These are phyloP conservation scores for Colossoma macropomum DNA, from an alignment of 2,113 vertebrate genomes.

Conservation along the genomic window DNA sequence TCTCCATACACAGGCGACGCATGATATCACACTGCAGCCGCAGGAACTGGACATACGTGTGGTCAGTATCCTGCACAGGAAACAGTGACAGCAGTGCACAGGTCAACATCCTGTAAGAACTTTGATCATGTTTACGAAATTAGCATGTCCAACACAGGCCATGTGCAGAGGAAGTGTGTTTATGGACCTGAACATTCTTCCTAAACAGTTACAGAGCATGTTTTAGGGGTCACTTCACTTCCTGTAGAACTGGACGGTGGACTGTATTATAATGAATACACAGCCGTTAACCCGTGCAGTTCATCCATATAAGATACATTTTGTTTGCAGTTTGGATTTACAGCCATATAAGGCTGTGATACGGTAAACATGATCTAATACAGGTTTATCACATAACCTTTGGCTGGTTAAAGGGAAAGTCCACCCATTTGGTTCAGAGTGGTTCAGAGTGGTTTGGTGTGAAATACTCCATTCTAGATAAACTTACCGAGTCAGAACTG, in stretches of 20 bases:
- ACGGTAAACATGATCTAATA: too few relatives aligned
- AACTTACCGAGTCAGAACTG: too few relatives aligned
- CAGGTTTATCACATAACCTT: too few relatives aligned
- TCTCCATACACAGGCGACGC: not conserved
- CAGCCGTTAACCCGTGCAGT: too few relatives aligned
- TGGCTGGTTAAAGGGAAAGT: too few relatives aligned
- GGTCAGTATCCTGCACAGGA: conserved; percentile 22
- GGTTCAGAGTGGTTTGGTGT: too few relatives aligned
- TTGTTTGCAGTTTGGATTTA: too few relatives aligned
- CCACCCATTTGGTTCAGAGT: too few relatives aligned
- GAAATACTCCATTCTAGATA: too few relatives aligned
- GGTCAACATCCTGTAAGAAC: conserved; percentile 13
- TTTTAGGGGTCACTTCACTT: conserved; percentile 8
- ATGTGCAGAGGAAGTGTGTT: conserved; percentile 20
- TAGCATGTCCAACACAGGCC: not conserved
- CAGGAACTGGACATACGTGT: not conserved
- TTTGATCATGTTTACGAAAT: conserved; percentile 45
- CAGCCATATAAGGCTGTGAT: too few relatives aligned
- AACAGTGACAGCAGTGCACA: not conserved
- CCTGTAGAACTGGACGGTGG: not conserved
- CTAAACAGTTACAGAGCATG: not conserved
- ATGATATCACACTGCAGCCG: not conserved
- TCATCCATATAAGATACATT: too few relatives aligned
- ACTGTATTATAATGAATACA: too few relatives aligned
- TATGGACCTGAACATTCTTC: not conserved